These are phyloP conservation scores for Illadopsis cleaveri DNA, from an alignment of 2,113 vertebrate species.

Conservation along the genomic window DNA sequence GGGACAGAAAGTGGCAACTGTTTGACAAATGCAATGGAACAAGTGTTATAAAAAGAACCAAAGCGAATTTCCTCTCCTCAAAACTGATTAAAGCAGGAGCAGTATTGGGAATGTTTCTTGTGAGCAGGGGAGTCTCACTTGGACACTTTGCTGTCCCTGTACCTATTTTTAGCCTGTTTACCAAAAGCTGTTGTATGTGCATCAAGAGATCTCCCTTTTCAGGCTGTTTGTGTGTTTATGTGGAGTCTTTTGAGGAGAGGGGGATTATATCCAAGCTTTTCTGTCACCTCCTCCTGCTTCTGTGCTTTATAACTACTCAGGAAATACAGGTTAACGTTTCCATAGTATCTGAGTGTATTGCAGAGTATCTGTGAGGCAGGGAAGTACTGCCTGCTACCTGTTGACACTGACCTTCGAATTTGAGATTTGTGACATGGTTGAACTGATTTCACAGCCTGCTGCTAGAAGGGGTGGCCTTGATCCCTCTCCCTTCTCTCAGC, in stretches of 20 bases:
- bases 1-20: not conserved
- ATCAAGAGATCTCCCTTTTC: not conserved
- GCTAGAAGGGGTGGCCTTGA: not conserved
- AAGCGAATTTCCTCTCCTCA: not conserved
- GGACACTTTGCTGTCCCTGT: not conserved
- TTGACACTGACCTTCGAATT: not conserved
- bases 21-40: not conserved
- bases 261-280: not conserved
- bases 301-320: not conserved
- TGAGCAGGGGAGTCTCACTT: not conserved
- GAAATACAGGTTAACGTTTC: not conserved
- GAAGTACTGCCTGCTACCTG: not conserved
- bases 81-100: not conserved
- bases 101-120: not conserved
- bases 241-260: not conserved
- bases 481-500: not conserved
- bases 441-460: not conserved
- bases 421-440: not conserved
- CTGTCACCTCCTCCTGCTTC: not conserved
- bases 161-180: constrained; percentile 22
- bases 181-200: not conserved
- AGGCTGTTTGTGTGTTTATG: not conserved
- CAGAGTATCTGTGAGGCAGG: not conserved
- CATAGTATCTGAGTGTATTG: fast-evolving
- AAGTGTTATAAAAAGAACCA: not conserved